Percentiles rank a stretch among this genome's conserved stretches.
Conservation (phyloP, 2,888 invertebrate genomes). For the Ennomos erosarius region DNA sequence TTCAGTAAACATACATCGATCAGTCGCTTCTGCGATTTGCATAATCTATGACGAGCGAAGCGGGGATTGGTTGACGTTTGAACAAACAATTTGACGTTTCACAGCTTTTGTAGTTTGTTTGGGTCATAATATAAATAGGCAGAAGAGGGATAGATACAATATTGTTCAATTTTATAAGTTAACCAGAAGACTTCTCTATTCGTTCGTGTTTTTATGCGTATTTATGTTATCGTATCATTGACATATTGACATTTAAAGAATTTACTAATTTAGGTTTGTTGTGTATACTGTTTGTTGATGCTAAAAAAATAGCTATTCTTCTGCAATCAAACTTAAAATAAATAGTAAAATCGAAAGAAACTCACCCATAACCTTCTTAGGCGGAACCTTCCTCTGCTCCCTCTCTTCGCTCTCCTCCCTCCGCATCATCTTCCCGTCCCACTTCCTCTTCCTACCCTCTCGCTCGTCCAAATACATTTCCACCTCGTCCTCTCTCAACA, state of each 20-base stretch:
- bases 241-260: too few species aligned
- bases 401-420: conserved; percentile 70
- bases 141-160: neutral
- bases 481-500: conserved; percentile 68
- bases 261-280: too few species aligned
- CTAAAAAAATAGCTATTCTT: too few species aligned
- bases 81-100: conserved; percentile 20
- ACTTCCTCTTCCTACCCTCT: conserved; percentile 77
- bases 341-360: conserved; percentile 29
- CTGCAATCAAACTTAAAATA: too few species aligned
- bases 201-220: too few species aligned
- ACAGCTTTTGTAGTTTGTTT: too few species aligned
- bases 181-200: too few species aligned
- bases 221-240: too few species aligned
- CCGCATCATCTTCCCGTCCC: conserved; percentile 72
- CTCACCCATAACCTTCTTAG: conserved; percentile 80
- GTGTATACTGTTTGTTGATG: too few species aligned
- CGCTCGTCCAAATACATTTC: conserved; percentile 77
- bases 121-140: too few species aligned
- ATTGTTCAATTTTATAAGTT: neutral
- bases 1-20: too few species aligned
- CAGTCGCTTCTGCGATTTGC: conserved; percentile 15
- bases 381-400: conserved; percentile 74
- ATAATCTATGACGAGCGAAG: conserved; percentile 24
- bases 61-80: conserved; percentile 17